Evolutionary conservation across 2,888 invertebrate genomes (phyloP), one percentile per base, ranked within the genome.

Genomic region (Leptinotarsa rubiginosa): DNA sequence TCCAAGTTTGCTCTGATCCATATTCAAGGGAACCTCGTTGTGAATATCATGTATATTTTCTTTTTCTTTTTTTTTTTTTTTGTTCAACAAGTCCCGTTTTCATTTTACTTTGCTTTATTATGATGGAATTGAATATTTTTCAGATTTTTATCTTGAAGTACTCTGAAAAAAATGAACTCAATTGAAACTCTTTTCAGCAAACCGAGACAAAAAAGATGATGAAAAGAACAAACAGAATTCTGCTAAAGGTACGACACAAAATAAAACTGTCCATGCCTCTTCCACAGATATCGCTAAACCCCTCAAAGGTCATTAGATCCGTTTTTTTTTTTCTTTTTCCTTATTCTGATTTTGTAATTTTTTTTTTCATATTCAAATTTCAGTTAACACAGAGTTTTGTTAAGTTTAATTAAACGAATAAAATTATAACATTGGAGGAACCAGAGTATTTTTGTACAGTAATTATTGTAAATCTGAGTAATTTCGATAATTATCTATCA

Each of bases 201-300:
- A 82, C 82, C 86, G 86, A 83, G 86, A 85, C 83, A 86, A 85
- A 86, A 86, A 85, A 84, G 85, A 85, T 79, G 85, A 86, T 78
- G 86, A 86, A 81, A 85, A 84, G 84, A 86, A 84, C 82, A 85
- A 85, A 83, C 85, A 84, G 82, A 86, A 82, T 83, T 85, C 86
- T 83, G 84, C 86, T 83, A 86, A 85, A 85, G 85, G 86, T 82
- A 86, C 84, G 82, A 83, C 84, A 81, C 84, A 84, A 81, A 79
- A 79, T 82, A 84, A 85, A 84, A 82, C 81, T 77, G 78, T 81
- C 81, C 82, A 83, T 82, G 81, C 82, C 82, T 82, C 83, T 75
- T 76, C 79, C 75, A 77, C 78, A 66, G 79, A 79, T 71, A 76
- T 78, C 69, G 79, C 80, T 81, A 83, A 81, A 80, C 75, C 78